These are phyloP conservation scores for Haemorhous mexicanus DNA, from an alignment of 2,113 vertebrate genomes.

Conservation along the genomic window DNA sequence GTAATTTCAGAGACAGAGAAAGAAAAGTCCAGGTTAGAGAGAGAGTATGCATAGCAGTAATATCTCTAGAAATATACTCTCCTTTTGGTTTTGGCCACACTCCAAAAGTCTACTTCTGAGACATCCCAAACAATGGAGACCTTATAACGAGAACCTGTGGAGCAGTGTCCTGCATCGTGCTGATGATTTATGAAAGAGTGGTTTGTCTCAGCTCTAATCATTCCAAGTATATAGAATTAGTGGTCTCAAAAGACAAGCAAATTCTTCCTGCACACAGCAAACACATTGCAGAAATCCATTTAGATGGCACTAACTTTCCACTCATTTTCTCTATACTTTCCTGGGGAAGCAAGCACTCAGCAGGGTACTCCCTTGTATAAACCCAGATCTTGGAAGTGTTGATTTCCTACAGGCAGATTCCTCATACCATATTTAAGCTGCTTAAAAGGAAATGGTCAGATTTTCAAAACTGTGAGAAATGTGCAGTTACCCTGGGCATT, in stretches of 20 bases:
- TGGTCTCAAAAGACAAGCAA: not conserved
- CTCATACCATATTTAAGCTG: not conserved
- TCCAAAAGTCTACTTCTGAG: conserved; percentile 7
- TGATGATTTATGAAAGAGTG: not conserved
- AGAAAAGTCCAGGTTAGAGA: not conserved
- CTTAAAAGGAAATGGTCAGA: not conserved
- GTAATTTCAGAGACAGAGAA: not conserved
- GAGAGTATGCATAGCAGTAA: not conserved
- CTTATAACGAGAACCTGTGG: not conserved
- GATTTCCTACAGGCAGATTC: not conserved
- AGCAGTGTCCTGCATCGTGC: not conserved
- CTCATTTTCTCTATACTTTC: not conserved
- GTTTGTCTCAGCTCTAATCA: not conserved
- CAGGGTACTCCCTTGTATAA: not conserved
- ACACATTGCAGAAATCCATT: not conserved
- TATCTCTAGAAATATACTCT: not conserved
- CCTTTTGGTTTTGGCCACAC: not conserved
- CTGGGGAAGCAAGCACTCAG: not conserved
- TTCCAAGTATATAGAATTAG: not conserved
- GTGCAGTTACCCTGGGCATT: not conserved
- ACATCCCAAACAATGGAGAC: not conserved
- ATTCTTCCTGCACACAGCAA: not conserved
- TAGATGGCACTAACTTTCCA: not conserved
- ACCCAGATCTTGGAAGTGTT: not conserved
- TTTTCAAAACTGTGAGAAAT: not conserved